Evolutionary conservation across 2,797 vertebrate genomes (phyloP).

Genomic region (Macropus fuliginosus): DNA sequence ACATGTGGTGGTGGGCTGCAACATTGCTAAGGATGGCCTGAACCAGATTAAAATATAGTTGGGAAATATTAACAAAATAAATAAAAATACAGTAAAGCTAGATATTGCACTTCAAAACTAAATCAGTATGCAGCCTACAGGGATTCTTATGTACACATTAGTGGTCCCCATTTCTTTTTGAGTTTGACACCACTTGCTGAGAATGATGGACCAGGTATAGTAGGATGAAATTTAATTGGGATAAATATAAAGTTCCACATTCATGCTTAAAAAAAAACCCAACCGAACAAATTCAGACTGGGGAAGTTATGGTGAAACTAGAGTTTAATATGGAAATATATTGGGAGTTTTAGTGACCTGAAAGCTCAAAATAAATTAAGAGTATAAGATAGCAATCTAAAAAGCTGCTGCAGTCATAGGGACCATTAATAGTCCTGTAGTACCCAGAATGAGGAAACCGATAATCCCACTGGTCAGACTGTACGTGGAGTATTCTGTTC

Average conservation of each 20-base stretch:
- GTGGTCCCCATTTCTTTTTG: neutral
- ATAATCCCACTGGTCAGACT: neutral
- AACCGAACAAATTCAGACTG: neutral
- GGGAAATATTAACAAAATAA: neutral
- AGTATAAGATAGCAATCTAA: neutral
- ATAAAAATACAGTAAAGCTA: neutral
- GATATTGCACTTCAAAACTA: neutral
- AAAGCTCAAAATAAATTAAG: neutral
- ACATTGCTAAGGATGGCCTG: neutral
- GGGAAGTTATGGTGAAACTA: neutral
- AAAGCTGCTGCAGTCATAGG: neutral
- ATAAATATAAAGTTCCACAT: neutral
- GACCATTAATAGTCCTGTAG: neutral
- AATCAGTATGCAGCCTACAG: neutral
- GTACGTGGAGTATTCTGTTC: neutral
- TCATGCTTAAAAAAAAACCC: neutral
- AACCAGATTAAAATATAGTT: neutral
- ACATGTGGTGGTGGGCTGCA: neutral
- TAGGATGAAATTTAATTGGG: neutral
- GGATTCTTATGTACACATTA: neutral
- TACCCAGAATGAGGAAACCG: neutral
- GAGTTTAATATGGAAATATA: neutral
- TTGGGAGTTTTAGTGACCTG: neutral
- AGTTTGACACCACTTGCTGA: neutral
- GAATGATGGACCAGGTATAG: neutral